Conservation (phyloP, 2,113 vertebrate genomes). For the Chaetodon trifascialis region DNA sequence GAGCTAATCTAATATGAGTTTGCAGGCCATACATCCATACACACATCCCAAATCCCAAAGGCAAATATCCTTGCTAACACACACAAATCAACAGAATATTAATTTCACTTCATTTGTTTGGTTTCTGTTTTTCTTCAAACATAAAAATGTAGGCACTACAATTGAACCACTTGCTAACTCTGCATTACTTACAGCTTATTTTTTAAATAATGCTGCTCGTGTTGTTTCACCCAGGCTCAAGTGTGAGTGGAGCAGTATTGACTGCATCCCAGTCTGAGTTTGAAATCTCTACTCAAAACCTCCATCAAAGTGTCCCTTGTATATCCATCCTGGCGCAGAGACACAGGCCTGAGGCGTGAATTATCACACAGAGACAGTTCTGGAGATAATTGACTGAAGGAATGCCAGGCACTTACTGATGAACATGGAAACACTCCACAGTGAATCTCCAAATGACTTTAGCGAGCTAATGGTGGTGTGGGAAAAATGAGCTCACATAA, state of each 20-base stretch:
- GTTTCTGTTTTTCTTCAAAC: neutral
- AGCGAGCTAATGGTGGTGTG: conserved; percentile 73
- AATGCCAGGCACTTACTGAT: conserved; percentile 78
- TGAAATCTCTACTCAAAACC: conserved; percentile 46
- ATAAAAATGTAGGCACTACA: neutral
- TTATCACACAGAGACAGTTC: conserved; percentile 73
- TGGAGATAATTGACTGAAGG: conserved; percentile 79
- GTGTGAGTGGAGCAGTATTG: conserved; percentile 26
- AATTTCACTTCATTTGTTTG: neutral
- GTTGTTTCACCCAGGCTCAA: neutral
- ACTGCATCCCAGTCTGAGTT: conserved; percentile 33
- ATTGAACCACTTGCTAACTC: conserved; percentile 1
- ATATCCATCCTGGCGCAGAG: conserved; percentile 43
- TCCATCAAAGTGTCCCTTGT: conserved; percentile 55
- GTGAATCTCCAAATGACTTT: conserved; percentile 80
- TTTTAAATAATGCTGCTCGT: neutral
- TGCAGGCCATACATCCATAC: neutral
- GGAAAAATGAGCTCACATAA: conserved; percentile 73
- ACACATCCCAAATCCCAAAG: neutral
- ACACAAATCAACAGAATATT: neutral
- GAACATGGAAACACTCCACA: conserved; percentile 76
- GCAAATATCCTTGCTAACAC: neutral
- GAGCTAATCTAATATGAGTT: neutral
- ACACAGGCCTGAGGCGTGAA: conserved; percentile 59
- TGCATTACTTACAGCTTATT: neutral